Base-by-base conservation (phyloP, 2,888 invertebrate species). In the Artemia sinica region DNA sequence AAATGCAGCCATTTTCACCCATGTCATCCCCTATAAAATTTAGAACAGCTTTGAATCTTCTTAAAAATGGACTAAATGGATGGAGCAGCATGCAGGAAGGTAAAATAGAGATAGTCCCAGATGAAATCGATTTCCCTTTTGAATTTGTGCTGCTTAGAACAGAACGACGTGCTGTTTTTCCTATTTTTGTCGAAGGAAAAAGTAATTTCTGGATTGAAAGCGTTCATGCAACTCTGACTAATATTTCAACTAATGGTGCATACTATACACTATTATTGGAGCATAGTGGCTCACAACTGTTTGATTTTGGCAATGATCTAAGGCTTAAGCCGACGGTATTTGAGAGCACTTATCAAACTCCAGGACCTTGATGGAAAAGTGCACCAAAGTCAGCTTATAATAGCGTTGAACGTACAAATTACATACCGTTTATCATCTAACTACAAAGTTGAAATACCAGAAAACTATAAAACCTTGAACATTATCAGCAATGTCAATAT, bases 121-220 rank as follows among this genome's bases (percentile, higher is more conserved):
- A 51, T 51, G 52, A 51, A n/a, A 51, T 51, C 11, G 52, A 51
- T 51, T 51, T 51, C 52, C 52, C 52, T 51, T 51, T 51, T n/a
- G 52, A 51, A 51, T 51, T 51, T 51, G 52, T 11, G n/a, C n/a
- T n/a, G 11, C 52, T 51, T 51, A 11, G 52, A n/a, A 51, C 52
- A 11, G 11, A 11, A 51, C 52, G 52, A n/a, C 11, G n/a, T 11
- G 52, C 52, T 11, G n/a, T 11, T 11, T 51, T 51, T 51, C 52
- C 52, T n/a, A n/a, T 51, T 51, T 51, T 51, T 51, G 11, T 51
- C 52, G 52, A n/a, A 11, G 52, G n/a, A 11, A n/a, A 51, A n/a
- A 51, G n/a, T 51, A 11, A 51, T 11, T n/a, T 51, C n/a, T 51
- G 52, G 52, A 51, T 51, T 51, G 52, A 51, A 51, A 51, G 11